phyloP scores from a whole-genome alignment of 1,140 invertebrate species.

The Protaetia brevitarsis region DNA sequence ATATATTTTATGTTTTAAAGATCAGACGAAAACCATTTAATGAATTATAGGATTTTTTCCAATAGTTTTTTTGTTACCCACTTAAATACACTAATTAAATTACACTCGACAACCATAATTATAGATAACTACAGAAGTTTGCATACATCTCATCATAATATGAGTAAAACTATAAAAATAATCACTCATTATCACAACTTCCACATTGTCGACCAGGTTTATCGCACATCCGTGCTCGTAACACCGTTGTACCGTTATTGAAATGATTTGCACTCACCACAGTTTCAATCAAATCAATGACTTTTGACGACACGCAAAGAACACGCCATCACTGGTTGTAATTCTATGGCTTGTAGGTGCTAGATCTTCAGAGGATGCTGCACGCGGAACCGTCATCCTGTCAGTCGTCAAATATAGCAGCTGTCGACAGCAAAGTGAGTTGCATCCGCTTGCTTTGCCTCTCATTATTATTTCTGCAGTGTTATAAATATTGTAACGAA shows the following conservation, averaged over 20 bases:
- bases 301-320: neutral
- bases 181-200: no score
- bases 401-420: constrained; percentile 44
- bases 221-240: no score
- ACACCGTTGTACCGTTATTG: neutral
- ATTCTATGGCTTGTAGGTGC: constrained; percentile 56
- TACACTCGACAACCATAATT: no score
- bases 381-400: constrained; percentile 59
- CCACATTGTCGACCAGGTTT: no score
- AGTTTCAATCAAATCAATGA: neutral
- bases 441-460: constrained; percentile 25
- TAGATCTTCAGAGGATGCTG: constrained; percentile 64
- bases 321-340: constrained; percentile 33
- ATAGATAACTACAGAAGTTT: no score
- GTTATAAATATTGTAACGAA: constrained; percentile 17
- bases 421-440: constrained; percentile 35
- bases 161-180: no score
- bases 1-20: no score
- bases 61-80: no score
- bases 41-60: no score
- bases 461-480: constrained; percentile 13
- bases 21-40: no score
- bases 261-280: constrained; percentile 9
- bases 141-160: no score
- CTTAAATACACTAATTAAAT: no score